phyloP scores from a whole-genome alignment of 64 coral and sea anemone species.

The Montipora capricornis region DNA sequence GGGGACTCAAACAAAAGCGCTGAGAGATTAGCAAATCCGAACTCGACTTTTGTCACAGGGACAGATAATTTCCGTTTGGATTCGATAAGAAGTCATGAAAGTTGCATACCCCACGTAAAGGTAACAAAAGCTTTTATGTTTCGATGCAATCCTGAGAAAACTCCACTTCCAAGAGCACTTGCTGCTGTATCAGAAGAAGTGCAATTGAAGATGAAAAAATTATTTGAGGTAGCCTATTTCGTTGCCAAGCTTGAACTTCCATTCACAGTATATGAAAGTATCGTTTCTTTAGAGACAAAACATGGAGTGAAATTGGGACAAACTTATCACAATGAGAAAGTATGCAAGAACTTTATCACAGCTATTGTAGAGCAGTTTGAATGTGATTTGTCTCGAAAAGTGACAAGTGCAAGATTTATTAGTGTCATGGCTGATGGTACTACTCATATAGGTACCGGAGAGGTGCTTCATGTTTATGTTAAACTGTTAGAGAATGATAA shows the following conservation, averaged over 20 bases:
- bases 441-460: constrained; percentile 58
- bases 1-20: constrained; percentile 26
- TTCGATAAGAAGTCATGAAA: too few relatives aligned
- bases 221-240: constrained; percentile 55
- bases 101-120: not conserved
- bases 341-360: constrained; percentile 33
- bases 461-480: constrained; percentile 56
- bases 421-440: constrained; percentile 47
- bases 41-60: constrained; percentile 7
- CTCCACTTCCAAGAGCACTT: constrained; percentile 48
- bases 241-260: constrained; percentile 34
- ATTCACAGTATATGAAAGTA: constrained; percentile 30
- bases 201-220: constrained; percentile 48
- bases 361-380: constrained; percentile 30
- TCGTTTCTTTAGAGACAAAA: constrained; percentile 39
- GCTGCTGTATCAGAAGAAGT: not conserved
- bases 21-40: constrained; percentile 48
- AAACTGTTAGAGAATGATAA: constrained; percentile 35
- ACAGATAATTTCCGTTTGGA: constrained; percentile 12
- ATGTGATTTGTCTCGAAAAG: not conserved
- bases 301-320: constrained; percentile 17
- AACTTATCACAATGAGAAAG: constrained; percentile 50
- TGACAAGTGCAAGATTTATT: constrained; percentile 35
- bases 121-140: not conserved
- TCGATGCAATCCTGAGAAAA: constrained; percentile 13